Evolutionary conservation across 2,797 vertebrate genomes (phyloP), one percentile per base, ranked within the genome.

Genomic region (Lycodopsis pacificus): DNA sequence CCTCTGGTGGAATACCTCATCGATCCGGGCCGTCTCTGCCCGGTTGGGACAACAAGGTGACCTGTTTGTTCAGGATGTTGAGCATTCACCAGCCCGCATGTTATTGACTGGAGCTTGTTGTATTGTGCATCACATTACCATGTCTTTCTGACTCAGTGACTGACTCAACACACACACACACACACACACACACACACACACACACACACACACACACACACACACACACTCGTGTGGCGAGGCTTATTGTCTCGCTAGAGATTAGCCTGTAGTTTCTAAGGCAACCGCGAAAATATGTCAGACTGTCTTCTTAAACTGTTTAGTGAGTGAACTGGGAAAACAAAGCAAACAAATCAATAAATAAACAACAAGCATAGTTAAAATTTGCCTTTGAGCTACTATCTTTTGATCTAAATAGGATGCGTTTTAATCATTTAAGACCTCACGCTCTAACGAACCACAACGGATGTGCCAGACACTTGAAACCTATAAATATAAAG

Each of bases 41-140:
- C 77, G 62, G 66, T 44, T 81, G 69, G 63, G 77, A 76, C 78
- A 64, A 85, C 90, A 89, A 88, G 86, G 86, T 92, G 90, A 92
- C 91, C 86, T 84, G 86, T 75, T 46, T 79, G 79, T 88, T 75
- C 46, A 59, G 32, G 69, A 70, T 80, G 86, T 62, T 68, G 71
- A 61, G 84, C 76, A 74, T 53, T 27, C 65, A 73, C 66, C 73
- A 48, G 61, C 63, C 66, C 66, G 69, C 1, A 22, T 66, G 25
- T 72, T 74, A 88, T 57, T 71, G 80, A 82, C 51, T 46, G 49
- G 63, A 75, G 68, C 65, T 56, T 49, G 80, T 48, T 73, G 66
- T 69, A 7, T 66, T 54, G 42, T 65, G 67, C 71, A 68, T 65
- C 82, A 58, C 71, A 83, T 80, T 46, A 65, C 53, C 74, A 68